Evolutionary conservation across 2,888 invertebrate genomes (phyloP), one percentile per base, ranked within the genome.

Genomic region (Papilio protenor): DNA sequence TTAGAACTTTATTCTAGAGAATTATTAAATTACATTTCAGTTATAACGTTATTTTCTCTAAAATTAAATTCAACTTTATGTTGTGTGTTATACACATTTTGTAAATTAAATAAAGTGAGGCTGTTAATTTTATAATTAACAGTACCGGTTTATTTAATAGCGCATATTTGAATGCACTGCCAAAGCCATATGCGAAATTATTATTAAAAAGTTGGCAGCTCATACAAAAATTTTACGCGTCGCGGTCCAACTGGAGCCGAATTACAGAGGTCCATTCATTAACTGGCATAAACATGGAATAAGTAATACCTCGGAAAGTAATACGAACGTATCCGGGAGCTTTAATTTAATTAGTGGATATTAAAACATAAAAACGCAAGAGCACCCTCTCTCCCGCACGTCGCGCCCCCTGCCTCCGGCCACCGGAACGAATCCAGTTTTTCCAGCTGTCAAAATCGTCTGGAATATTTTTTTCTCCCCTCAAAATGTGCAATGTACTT

Each of bases 341-440:
- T 80, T 79, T 79, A 80, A 80, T 79, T 81, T 80, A 80, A 81
- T 81, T 81, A 81, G 77, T 75, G 78, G 78, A 78, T 80, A 79
- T 81, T 81, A 79, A 80, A 80, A 77, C 66, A 73, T 80, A 79
- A 81, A 69, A 79, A 80, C 27, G 75, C 77, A 75, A 78, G 79
- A 70, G 75, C 72, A 76, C 75, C 64, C 82, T 79, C 78, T 71
- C 78, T 76, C 71, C 78, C 45, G 61, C 27, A 16, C 61, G 21
- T 6, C 27, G 14, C 40, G 21, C 66, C 66, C 45, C 14, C 45
- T 27, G 66, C 66, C 82, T 81, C 74, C 77, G 81, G 79, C 73
- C 77, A 72, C 64, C 71, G 66, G 21, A 78, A 81, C 83, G 81
- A 81, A 72, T 77, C 66, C 81, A 81, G 79, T 80, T 77, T 77